phyloP scores from a whole-genome alignment of 2,797 vertebrate species.

The Eupleurogrammus muticus region DNA sequence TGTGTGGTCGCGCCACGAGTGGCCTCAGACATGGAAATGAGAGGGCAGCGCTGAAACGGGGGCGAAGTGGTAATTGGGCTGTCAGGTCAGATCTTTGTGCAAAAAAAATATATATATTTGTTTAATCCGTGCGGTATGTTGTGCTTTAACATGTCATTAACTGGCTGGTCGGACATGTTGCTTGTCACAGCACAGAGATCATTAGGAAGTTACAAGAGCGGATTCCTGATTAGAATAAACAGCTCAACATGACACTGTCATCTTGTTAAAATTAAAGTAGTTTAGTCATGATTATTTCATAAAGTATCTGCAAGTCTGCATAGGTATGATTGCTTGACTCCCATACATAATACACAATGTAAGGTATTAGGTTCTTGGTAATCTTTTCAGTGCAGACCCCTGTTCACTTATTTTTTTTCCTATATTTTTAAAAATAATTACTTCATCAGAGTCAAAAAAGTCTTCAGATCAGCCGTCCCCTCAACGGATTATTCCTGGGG shows the following conservation, averaged over 20 bases:
- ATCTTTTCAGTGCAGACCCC: too few species aligned
- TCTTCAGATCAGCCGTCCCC: too few species aligned
- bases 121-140: slow-evolving; percentile 38
- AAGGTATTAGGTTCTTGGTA: too few species aligned
- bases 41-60: slow-evolving; percentile 31
- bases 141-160: slow-evolving; percentile 20
- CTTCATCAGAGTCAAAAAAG: too few species aligned
- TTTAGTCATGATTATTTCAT: neutral
- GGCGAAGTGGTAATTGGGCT: slow-evolving; percentile 35
- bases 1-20: slow-evolving; percentile 46
- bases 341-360: neutral
- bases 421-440: too few species aligned
- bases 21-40: slow-evolving; percentile 54
- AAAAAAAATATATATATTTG: slow-evolving; percentile 47
- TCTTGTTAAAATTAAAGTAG: neutral
- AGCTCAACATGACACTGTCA: neutral
- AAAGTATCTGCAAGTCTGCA: neutral
- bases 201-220: slow-evolving; percentile 15
- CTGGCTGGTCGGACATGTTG: slow-evolving; percentile 3
- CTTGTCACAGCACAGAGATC: slow-evolving; percentile 9
- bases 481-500: too few species aligned
- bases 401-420: too few species aligned
- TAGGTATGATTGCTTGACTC: neutral
- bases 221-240: neutral
- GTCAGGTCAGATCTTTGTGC: slow-evolving; percentile 53